Evolutionary conservation across 1,140 invertebrate species (phyloP), one percentile per base, ranked within the genome.

Genomic region (Bombus difficillimus): DNA sequence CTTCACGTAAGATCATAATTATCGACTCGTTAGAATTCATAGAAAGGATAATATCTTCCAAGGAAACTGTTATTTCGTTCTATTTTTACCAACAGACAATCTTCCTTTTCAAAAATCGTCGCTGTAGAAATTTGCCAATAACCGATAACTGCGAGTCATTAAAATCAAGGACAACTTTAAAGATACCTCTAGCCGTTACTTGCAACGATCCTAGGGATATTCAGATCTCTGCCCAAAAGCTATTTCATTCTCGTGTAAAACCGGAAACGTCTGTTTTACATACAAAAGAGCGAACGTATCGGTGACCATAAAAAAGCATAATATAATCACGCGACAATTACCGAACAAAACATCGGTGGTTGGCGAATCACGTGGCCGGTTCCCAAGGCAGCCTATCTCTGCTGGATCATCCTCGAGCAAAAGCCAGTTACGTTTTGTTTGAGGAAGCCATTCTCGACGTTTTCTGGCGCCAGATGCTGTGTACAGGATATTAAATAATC

Each of bases 391-490:
- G 34, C 6, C 28, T 34, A n/a, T 32, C 32, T 62, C 62, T 15
- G 66, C 25, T 59, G 43, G 43, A 86, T 82, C 79, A 37, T 59
- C 68, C 71, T 37, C 39, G 1, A 12, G 59, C 22, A 22, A n/a
- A 69, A 39, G 5, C 15, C 25, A 25, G 18, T 59, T 76, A 18
- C 32, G 43, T 57, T 76, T n/a, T 59, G 43, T 86, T 86, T 77
- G 85, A 62, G 47, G 34, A 53, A 77, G n/a, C 43, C 18, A 76
- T 86, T 86, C 47, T 39, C 85, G 53, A 39, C 13, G 12, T 32
- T 25, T 47, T 47, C 28, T 47, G 73, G 81, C 85, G 74, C 73
- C 85, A 64, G 85, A 62, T 86, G 73, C 22, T 72, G 66, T 76
- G 37, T 57, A n/a, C 37, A 22, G 1, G 25, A 22, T 22, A 64